Evolutionary conservation across 1,140 invertebrate genomes (phyloP), one percentile per base, ranked within the genome.

Genomic region (Tetragonula clypearis): DNA sequence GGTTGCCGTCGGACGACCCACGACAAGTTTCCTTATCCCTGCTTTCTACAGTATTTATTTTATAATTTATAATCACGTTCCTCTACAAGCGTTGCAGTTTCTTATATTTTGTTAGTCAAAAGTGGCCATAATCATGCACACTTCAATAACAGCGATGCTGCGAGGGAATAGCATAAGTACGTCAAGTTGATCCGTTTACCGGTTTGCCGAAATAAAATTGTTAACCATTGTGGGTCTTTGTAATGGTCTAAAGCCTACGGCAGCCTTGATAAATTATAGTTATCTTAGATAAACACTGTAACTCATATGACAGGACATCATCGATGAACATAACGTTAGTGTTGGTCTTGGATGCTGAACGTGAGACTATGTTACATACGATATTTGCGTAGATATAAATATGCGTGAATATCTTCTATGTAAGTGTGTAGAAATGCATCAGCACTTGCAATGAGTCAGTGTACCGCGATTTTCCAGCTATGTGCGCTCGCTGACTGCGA

Each of bases 241-340:
- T 77, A 86, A 76, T 62, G 49, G 65, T 30, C 15, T 19, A 2
- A 15, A 65, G 75, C 81, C 41, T 15, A 79, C 53, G 30, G 86
- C 78, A 69, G 49, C 56, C 49, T 80, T 76, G 79, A 90, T 90
- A 88, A 90, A 88, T 86, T 84, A 82, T 79, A 56, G 68, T 80
- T 84, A 86, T 90, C 88, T 80, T 62, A 26, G 77, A 77, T 90
- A 86, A 89, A 86, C 82, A 78, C 62, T 77, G 49, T 90, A 76
- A 90, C 79, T 90, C 82, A 71, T 73, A 77, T 73, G 86, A 72
- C 68, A 58, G 81, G 62, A 86, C 82, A 80, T 77, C 71, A 83
- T 74, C 82, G 60, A 26, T 30, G 75, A 79, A 79, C 30, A 35
- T 58, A 74, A 84, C 35, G 72, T 58, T n/a, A n/a, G 26, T 21